Evolutionary conservation across 2,113 vertebrate species (phyloP).

Genomic region (Atrichornis clamosus): DNA sequence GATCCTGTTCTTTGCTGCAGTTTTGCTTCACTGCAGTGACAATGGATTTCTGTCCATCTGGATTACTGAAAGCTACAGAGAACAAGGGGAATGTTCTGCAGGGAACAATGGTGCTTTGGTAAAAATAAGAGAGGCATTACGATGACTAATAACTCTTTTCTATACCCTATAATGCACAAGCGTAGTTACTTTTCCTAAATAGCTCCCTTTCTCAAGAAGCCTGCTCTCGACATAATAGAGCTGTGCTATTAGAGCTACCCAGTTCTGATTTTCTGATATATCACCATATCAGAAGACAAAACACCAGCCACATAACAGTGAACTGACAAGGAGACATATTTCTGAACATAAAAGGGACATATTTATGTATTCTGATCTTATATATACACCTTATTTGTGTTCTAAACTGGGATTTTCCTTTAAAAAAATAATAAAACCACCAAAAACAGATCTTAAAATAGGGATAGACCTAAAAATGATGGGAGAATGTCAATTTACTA

Average conservation of each 20-base stretch:
- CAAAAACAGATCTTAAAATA: background rate
- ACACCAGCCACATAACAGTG: background rate
- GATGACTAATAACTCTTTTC: constrained; percentile 16
- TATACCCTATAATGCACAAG: background rate
- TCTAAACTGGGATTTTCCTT: background rate
- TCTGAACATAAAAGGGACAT: background rate
- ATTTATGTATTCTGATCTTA: background rate
- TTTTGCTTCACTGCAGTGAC: background rate
- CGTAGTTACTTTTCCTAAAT: background rate
- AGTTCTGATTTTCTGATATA: background rate
- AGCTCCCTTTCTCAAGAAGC: background rate
- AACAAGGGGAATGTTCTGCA: constrained; percentile 8
- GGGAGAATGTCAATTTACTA: background rate
- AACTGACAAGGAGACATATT: background rate
- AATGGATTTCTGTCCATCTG: background rate
- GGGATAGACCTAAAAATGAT: background rate
- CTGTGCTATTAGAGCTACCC: background rate
- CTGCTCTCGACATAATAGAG: background rate
- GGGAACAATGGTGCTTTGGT: background rate
- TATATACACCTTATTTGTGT: background rate
- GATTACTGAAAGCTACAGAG: constrained; percentile 7
- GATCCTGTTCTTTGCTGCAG: background rate
- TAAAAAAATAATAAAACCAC: accelerated
- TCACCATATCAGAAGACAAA: background rate
- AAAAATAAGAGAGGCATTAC: background rate